Percentiles rank a stretch among this genome's conserved stretches.
These are phyloP conservation scores for Chrysochloris asiatica DNA, from an alignment of 2,113 vertebrate species.

Conservation along the genomic window DNA sequence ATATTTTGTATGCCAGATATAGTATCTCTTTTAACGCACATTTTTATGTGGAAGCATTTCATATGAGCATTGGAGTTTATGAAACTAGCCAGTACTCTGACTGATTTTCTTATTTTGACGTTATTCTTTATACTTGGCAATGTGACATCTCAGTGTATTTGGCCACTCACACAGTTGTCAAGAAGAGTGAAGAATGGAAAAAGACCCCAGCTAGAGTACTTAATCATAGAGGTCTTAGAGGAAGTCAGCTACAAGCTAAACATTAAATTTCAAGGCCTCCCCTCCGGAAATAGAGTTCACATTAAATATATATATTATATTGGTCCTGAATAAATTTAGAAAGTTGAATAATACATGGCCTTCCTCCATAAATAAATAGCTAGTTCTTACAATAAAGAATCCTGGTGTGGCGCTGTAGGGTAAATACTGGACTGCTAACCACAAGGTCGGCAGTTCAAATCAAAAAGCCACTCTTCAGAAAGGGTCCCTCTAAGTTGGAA, in stretches of 20 bases:
- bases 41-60: not conserved
- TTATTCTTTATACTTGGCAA: not conserved
- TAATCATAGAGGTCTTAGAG: not conserved
- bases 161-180: not conserved
- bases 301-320: not conserved
- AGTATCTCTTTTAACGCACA: not conserved
- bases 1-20: not conserved
- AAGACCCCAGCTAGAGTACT: not conserved
- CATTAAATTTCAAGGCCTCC: no score
- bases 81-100: not conserved
- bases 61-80: not conserved
- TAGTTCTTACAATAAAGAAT: not conserved
- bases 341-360: not conserved
- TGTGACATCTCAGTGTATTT: not conserved
- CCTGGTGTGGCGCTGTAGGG: no score
- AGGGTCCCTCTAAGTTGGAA: no score
- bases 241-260: not conserved
- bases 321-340: not conserved
- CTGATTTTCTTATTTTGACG: not conserved
- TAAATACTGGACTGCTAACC: no score
- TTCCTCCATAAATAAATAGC: not conserved
- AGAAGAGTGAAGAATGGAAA: not conserved
- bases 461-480: no score
- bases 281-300: not conserved
- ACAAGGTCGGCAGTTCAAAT: no score